Conservation (phyloP, 1,140 invertebrate species). For the Latrodectus geometricus region DNA sequence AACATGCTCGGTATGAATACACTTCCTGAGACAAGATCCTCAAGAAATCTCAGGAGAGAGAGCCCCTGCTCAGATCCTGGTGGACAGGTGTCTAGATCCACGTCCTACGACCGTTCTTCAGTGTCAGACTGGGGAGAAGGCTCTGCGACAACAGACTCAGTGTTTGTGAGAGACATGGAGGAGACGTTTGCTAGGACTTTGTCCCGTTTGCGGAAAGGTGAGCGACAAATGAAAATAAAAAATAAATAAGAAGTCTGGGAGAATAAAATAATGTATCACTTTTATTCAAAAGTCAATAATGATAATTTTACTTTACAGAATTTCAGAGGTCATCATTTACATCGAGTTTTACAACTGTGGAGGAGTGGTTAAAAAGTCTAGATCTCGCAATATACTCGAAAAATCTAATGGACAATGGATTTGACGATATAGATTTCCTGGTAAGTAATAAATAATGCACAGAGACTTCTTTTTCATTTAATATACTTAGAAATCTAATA, state of each 20-base stretch:
- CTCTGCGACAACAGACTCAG: constrained; percentile 77
- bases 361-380: constrained; percentile 83
- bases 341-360: constrained; percentile 70
- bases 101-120: constrained; percentile 79
- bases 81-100: constrained; percentile 78
- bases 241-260: no score
- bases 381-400: constrained; percentile 86
- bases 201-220: constrained; percentile 73
- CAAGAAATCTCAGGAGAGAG: constrained; percentile 22
- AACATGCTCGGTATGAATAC: constrained; percentile 35
- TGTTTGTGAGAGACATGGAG: constrained; percentile 85
- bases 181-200: constrained; percentile 79
- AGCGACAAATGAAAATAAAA: not conserved
- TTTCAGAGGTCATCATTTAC: constrained; percentile 58
- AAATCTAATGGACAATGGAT: constrained; percentile 86
- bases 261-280: no score
- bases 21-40: constrained; percentile 1
- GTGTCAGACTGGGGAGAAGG: constrained; percentile 94
- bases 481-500: no score
- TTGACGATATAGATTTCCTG: constrained; percentile 92
- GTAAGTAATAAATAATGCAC: constrained; percentile 71
- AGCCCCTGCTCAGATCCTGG: constrained; percentile 43
- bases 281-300: not conserved
- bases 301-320: constrained; percentile 21
- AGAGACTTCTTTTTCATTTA: no score